These are phyloP conservation scores for Perdix hodgsoniae DNA, from an alignment of 2,797 vertebrate species.

Conservation along the genomic window DNA sequence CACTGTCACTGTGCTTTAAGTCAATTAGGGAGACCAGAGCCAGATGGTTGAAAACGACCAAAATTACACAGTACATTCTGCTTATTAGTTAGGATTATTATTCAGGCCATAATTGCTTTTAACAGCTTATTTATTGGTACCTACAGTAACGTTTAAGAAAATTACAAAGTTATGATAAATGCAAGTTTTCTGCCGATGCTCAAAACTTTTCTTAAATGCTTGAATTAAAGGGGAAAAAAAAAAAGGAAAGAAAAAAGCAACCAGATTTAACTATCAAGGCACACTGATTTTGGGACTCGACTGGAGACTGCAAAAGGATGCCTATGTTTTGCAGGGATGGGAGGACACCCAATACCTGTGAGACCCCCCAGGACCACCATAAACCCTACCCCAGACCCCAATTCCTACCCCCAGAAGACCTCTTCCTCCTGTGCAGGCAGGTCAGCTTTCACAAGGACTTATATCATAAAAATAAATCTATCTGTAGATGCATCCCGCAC, in stretches of 20 bases:
- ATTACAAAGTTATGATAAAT: slow-evolving; percentile 17
- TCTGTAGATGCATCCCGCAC: neutral
- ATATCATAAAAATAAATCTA: neutral
- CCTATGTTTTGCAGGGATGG: neutral
- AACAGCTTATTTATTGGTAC: slow-evolving; percentile 66
- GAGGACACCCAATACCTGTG: neutral
- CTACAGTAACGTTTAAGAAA: slow-evolving; percentile 21
- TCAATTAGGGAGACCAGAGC: slow-evolving; percentile 75
- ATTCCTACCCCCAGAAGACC: neutral
- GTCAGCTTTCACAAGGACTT: neutral
- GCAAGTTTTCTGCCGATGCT: neutral
- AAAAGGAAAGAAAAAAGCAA: neutral
- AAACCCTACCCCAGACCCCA: neutral
- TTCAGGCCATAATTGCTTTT: slow-evolving; percentile 68
- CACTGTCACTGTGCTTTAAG: slow-evolving; percentile 64
- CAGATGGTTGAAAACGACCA: slow-evolving; percentile 80
- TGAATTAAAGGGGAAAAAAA: neutral
- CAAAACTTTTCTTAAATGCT: neutral
- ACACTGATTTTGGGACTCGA: fast-evolving
- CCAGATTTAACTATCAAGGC: neutral
- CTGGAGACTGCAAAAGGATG: neutral
- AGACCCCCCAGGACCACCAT: neutral
- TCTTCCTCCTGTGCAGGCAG: neutral
- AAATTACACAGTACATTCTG: slow-evolving; percentile 75
- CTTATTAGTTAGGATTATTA: slow-evolving; percentile 71